A percentile compares a stretch with the other conserved stretches of the same genome.
phyloP scores from a whole-genome alignment of 2,888 invertebrate genomes.

The Augochlorella aurata region DNA sequence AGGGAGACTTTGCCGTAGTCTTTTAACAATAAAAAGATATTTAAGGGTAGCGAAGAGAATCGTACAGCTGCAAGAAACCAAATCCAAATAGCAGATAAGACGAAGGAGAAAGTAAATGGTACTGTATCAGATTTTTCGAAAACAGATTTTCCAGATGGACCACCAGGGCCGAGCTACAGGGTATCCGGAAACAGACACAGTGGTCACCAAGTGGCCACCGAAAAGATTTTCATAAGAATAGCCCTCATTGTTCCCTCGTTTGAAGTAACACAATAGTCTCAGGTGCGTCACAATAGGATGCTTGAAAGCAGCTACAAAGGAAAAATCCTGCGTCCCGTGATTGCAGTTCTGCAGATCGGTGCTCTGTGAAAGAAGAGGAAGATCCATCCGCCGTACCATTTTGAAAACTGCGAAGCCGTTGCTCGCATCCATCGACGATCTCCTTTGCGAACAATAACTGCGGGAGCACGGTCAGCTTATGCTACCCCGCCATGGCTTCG shows the following conservation, averaged over 20 bases:
- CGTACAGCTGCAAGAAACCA: neutral
- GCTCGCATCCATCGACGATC: slow-evolving; percentile 37
- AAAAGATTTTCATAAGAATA: slow-evolving; percentile 67
- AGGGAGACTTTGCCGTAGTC: no score
- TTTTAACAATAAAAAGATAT: no score
- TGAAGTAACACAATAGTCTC: slow-evolving; percentile 57
- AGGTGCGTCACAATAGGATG: slow-evolving; percentile 47
- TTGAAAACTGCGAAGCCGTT: slow-evolving; percentile 30
- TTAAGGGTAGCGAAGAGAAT: neutral
- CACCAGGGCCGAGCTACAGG: neutral
- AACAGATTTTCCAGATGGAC: slow-evolving; percentile 9
- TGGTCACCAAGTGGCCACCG: slow-evolving; percentile 53
- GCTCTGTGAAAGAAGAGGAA: slow-evolving; percentile 27
- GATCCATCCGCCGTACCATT: slow-evolving; percentile 27
- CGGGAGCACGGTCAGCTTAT: slow-evolving; percentile 8
- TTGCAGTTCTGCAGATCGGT: slow-evolving; percentile 52
- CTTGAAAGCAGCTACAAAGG: slow-evolving; percentile 46
- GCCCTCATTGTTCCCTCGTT: slow-evolving; percentile 67
- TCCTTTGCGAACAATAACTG: slow-evolving; percentile 36
- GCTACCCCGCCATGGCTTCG: neutral
- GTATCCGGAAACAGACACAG: neutral
- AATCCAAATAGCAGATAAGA: neutral
- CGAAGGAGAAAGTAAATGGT: neutral
- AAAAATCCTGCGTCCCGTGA: slow-evolving; percentile 47
- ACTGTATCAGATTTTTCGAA: neutral